Evolutionary conservation across 2,113 vertebrate genomes (phyloP).

Genomic region (Datnioides undecimradiatus): DNA sequence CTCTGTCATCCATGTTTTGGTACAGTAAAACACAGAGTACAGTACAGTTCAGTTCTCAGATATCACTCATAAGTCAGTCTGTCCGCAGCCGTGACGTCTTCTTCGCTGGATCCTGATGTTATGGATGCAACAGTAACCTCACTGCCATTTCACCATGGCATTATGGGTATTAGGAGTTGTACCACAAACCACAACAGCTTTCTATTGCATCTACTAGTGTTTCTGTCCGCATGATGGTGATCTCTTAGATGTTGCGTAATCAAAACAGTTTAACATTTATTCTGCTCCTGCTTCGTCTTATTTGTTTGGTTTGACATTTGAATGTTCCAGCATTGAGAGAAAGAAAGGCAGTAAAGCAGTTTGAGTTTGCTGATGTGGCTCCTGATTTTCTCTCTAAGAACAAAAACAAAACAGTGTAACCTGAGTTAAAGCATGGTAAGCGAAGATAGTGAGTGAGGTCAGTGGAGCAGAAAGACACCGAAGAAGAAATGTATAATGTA

Average conservation of each 20-base stretch:
- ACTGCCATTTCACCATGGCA: slow-evolving; percentile 38
- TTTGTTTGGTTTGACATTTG: not conserved
- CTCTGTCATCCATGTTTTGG: too few species aligned
- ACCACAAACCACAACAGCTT: slow-evolving; percentile 26
- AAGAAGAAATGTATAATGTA: too few species aligned
- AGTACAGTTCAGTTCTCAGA: too few species aligned
- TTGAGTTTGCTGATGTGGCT: not conserved
- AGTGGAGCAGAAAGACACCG: too few species aligned
- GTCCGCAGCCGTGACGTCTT: slow-evolving; percentile 11
- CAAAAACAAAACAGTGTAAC: slow-evolving; percentile 34
- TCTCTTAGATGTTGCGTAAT: slow-evolving; percentile 3
- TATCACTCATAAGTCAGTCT: not conserved
- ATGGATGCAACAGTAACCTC: slow-evolving; percentile 15
- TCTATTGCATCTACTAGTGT: slow-evolving; percentile 16
- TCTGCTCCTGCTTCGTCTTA: too few species aligned
- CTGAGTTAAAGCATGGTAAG: slow-evolving; percentile 1
- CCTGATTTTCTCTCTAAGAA: not conserved
- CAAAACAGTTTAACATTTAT: not conserved
- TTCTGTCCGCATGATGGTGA: slow-evolving; percentile 24
- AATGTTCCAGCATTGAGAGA: not conserved
- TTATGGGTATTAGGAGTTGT: slow-evolving; percentile 29
- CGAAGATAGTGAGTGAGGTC: slow-evolving; percentile 28
- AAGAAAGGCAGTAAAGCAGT: not conserved
- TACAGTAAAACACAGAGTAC: too few species aligned
- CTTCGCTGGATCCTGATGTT: not conserved